Conservation (phyloP, 2,888 invertebrate genomes). For the Leptopilina myrica region DNA sequence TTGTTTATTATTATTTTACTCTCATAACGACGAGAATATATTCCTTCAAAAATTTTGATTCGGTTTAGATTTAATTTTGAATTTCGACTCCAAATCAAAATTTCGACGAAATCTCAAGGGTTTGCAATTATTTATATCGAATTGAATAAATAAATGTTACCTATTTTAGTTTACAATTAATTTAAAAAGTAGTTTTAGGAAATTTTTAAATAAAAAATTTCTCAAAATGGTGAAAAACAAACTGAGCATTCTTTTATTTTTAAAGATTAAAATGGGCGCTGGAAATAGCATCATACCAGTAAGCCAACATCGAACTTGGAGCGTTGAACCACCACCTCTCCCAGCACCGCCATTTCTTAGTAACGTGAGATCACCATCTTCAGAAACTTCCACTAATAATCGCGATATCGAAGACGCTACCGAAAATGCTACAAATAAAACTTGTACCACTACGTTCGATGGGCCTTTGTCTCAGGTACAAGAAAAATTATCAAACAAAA, state of each 20-base stretch:
- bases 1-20: too few relatives aligned
- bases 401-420: slow-evolving; percentile 52
- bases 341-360: slow-evolving; percentile 63
- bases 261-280: slow-evolving; percentile 62
- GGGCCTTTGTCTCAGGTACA: slow-evolving; percentile 29
- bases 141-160: neutral
- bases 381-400: slow-evolving; percentile 51
- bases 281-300: slow-evolving; percentile 58
- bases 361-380: slow-evolving; percentile 48
- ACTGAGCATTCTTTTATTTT: neutral
- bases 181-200: too few relatives aligned
- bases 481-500: neutral
- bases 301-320: slow-evolving; percentile 52
- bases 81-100: too few relatives aligned
- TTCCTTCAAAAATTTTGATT: too few relatives aligned
- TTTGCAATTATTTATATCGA: neutral
- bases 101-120: too few relatives aligned
- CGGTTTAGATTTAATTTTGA: too few relatives aligned
- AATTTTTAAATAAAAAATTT: neutral
- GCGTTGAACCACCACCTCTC: slow-evolving; percentile 59
- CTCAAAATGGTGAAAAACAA: neutral
- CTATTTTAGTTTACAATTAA: too few relatives aligned
- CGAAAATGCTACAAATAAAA: slow-evolving; percentile 43
- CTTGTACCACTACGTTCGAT: neutral
- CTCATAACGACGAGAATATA: too few relatives aligned